Percentiles rank a stretch among this genome's conserved stretches.
Conservation (phyloP, 1,140 invertebrate species). For the Cryptotermes secundus region DNA sequence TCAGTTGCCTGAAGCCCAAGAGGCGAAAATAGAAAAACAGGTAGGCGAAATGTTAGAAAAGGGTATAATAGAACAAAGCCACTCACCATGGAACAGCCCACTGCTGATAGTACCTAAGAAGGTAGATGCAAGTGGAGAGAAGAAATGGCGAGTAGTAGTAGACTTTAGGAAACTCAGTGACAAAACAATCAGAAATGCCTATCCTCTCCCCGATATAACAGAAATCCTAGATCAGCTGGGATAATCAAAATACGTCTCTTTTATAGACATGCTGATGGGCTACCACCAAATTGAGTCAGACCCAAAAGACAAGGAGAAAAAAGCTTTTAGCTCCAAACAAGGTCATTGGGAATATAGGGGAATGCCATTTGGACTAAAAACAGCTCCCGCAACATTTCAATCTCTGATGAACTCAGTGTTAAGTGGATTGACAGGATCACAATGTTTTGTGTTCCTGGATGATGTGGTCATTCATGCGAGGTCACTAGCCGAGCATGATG, state of each 20-base stretch:
- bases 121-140: conserved; percentile 28
- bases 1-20: background rate
- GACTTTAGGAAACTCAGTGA: conserved; percentile 42
- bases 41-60: conserved; percentile 33
- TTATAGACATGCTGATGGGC: conserved; percentile 48
- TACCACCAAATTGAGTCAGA: conserved; percentile 50
- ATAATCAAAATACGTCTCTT: conserved; percentile 44
- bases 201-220: conserved; percentile 52
- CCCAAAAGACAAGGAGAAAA: conserved; percentile 39
- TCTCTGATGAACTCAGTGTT: conserved; percentile 38
- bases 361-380: conserved; percentile 40
- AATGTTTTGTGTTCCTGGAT: conserved; percentile 39
- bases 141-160: conserved; percentile 31
- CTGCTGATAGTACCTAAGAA: conserved; percentile 39
- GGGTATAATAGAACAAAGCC: conserved; percentile 37
- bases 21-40: conserved; percentile 28
- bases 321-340: conserved; percentile 42
- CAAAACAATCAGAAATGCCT: conserved; percentile 41
- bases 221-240: conserved; percentile 41
- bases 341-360: conserved; percentile 39
- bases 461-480: conserved; percentile 38
- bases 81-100: conserved; percentile 39
- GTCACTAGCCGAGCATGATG: conserved; percentile 35
- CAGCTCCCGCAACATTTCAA: conserved; percentile 39
- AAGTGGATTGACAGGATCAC: background rate